Conservation (phyloP, 1,140 invertebrate species). For the Drosophila varians region DNA sequence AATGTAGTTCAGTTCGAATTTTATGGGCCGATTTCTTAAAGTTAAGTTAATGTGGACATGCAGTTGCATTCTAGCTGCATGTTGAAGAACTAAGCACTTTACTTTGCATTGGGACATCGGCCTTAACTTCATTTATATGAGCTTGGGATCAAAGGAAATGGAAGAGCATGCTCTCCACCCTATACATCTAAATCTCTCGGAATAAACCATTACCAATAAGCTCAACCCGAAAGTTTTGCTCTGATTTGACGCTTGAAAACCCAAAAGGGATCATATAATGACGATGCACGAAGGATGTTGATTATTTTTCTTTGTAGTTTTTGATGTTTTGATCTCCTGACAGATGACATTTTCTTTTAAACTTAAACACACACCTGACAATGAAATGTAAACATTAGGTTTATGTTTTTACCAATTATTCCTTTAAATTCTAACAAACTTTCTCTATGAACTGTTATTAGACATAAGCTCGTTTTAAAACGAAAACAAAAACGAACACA, state of each 20-base stretch:
- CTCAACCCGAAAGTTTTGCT: constrained; percentile 15
- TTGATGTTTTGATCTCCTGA: constrained; percentile 58
- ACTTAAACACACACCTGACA: constrained; percentile 28
- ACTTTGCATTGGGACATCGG: background rate
- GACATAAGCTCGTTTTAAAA: constrained; percentile 44
- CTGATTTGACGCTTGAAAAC: constrained; percentile 51
- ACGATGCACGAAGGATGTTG: constrained; percentile 51
- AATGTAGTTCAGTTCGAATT: background rate
- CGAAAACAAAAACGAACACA: constrained; percentile 24
- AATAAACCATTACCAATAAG: constrained; percentile 53
- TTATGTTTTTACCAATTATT: constrained; percentile 52
- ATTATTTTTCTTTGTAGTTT: constrained; percentile 36
- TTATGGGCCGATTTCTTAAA: constrained; percentile 10
- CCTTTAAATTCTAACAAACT: constrained; percentile 2
- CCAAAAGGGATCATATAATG: constrained; percentile 33
- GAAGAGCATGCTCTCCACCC: background rate
- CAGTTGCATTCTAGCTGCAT: background rate
- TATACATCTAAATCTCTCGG: constrained; percentile 19
- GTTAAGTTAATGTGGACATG: constrained; percentile 20
- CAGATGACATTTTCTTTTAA: constrained; percentile 7
- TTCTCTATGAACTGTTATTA: constrained; percentile 40
- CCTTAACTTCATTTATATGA: background rate
- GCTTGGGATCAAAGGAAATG: background rate
- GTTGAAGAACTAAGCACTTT: background rate
- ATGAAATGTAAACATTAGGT: constrained; percentile 44